Evolutionary conservation across 2,797 vertebrate species (phyloP).

Genomic region (Crenuchus spilurus): DNA sequence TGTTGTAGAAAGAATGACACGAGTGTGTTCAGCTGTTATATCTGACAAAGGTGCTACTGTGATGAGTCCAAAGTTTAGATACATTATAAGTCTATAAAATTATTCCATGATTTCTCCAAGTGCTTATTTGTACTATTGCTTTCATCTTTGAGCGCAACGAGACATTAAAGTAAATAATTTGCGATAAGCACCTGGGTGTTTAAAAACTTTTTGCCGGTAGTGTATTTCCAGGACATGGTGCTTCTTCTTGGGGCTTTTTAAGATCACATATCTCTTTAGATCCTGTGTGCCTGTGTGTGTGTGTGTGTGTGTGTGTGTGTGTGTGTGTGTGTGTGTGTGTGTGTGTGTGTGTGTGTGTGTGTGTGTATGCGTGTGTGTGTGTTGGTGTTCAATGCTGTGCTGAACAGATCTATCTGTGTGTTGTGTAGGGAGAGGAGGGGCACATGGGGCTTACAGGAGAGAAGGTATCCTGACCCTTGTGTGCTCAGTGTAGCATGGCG

Average conservation of each 20-base stretch:
- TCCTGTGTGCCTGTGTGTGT: background rate
- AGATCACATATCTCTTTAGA: background rate
- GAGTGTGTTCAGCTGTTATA: too few species aligned
- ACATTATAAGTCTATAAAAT: too few species aligned
- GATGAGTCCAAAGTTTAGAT: too few species aligned
- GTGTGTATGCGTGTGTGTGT: background rate
- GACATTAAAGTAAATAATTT: too few species aligned
- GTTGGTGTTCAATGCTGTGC: constrained; percentile 10
- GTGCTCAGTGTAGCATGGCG: constrained; percentile 40
- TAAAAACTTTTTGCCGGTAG: background rate
- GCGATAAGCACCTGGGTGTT: too few species aligned
- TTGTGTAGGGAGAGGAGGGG: constrained; percentile 69
- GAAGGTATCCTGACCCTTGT: constrained; percentile 62
- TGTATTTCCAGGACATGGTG: constrained; percentile 14
- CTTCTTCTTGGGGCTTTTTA: background rate
- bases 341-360: constrained; percentile 14
- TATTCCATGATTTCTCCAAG: too few species aligned
- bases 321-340: constrained; percentile 18
- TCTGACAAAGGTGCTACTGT: too few species aligned
- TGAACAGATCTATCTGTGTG: constrained; percentile 51
- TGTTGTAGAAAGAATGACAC: too few species aligned
- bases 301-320: constrained; percentile 9
- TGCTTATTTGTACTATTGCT: too few species aligned
- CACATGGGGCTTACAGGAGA: constrained; percentile 62
- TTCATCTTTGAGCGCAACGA: too few species aligned